These are phyloP conservation scores for Tenrec ecaudatus DNA, from an alignment of 2,113 vertebrate species.

Conservation along the genomic window DNA sequence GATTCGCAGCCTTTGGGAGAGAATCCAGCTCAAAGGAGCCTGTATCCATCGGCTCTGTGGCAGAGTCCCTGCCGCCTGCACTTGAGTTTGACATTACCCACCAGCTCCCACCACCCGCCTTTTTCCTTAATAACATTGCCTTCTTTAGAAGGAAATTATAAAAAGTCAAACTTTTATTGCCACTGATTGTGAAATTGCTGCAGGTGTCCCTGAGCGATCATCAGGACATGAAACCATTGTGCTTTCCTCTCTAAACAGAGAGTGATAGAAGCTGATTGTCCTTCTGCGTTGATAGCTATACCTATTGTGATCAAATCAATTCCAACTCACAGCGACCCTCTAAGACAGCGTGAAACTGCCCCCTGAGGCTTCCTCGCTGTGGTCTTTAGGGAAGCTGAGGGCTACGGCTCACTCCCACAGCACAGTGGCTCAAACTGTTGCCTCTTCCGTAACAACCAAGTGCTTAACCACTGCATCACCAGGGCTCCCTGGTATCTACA, in stretches of 20 bases:
- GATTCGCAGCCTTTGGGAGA: not conserved
- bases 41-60: not conserved
- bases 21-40: not conserved
- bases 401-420: not conserved
- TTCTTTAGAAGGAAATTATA: slow-evolving; percentile 23
- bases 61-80: not conserved
- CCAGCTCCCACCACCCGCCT: not conserved
- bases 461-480: not conserved
- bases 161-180: not conserved
- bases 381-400: not conserved
- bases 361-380: not conserved
- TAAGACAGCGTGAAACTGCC: not conserved
- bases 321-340: not conserved
- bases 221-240: too few relatives aligned
- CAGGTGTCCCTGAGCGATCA: not conserved
- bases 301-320: not conserved
- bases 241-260: slow-evolving; percentile 44
- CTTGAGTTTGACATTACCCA: not conserved
- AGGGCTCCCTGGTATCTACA: not conserved
- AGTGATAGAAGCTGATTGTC: slow-evolving; percentile 2
- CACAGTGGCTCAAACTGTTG: not conserved
- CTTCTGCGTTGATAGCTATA: not conserved
- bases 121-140: not conserved
- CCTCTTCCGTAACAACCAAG: not conserved
- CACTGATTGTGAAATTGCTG: slow-evolving; percentile 21